These are phyloP conservation scores for Asobara japonica DNA, from an alignment of 1,140 invertebrate genomes.

Conservation along the genomic window DNA sequence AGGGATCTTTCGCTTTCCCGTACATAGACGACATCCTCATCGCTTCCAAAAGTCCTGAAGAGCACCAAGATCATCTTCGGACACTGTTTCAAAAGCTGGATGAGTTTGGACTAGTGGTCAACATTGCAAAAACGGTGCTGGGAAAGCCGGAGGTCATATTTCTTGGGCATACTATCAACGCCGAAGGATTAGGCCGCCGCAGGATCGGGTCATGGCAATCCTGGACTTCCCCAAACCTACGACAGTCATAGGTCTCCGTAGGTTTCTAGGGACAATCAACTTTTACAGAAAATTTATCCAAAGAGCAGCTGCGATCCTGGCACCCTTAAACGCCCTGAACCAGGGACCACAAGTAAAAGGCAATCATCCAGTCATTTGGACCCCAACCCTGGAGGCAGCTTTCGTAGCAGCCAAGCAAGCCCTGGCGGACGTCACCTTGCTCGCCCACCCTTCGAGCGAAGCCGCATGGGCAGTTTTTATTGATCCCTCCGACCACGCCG, in stretches of 20 bases:
- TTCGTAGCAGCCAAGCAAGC: too few species aligned
- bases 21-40: constrained; percentile 58
- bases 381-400: too few species aligned
- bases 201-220: neutral
- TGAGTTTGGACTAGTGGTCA: constrained; percentile 41
- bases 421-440: too few species aligned
- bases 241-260: constrained; percentile 9
- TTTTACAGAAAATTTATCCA: constrained; percentile 42
- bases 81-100: constrained; percentile 37
- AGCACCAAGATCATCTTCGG: constrained; percentile 42
- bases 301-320: constrained; percentile 33
- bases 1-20: too few species aligned
- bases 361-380: too few species aligned
- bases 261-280: constrained; percentile 48
- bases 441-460: neutral
- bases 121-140: constrained; percentile 48
- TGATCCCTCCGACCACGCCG: neutral
- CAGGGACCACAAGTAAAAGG: too few species aligned
- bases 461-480: neutral
- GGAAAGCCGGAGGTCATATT: constrained; percentile 42
- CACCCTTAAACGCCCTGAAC: constrained; percentile 33
- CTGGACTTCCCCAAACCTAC: neutral
- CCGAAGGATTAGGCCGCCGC: constrained; percentile 32
- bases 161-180: constrained; percentile 47
- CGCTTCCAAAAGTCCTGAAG: constrained; percentile 37